Evolutionary conservation across 2,797 vertebrate species (phyloP), one percentile per base, ranked within the genome.

Genomic region (Gephyroberyx darwinii): DNA sequence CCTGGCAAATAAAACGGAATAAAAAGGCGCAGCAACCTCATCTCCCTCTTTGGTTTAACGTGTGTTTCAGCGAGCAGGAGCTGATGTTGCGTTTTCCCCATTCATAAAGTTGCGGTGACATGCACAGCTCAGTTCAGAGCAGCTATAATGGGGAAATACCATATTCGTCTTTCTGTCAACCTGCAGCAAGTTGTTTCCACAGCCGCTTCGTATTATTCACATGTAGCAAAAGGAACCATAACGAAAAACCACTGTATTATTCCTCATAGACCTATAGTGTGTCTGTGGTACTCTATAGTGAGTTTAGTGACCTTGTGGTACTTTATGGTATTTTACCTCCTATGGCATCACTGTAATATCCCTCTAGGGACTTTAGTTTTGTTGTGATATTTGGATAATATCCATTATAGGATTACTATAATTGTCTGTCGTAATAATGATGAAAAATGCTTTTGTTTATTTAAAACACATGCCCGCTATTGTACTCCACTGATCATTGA

Each of bases 21-120:
- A 54, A 52, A 64, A 64, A 17, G 2, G 12, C 2, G 22, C 37
- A 41, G 3, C 16, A 26, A 62, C 16, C 4, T 43, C 77, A 47
- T 13, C 22, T 50, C 41, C 67, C 60, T 26, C 26, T 69, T 58
- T 65, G 48, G 43, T 52, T 54, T 53, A 37, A 62, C 8, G 72
- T 48, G 67, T 35, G 73, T 78, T 80, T 70, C 53, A 63, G 19
- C 0, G 31, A 52, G 60, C 22, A 68, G 39, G 37, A 68, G 75
- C 73, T 76, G 82, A 71, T 75, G 75, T 52, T 83, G 80, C 55
- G 53, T 62, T 87, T 82, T 45, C 43, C 53, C 79, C 90, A 92
- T 91, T 92, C 90, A 90, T 90, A 85, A 91, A 92, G 85, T 86
- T 76, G 77, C 58, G 80, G 83, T 75, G 75, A 76, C 63, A 57